Percentiles rank a stretch among this genome's conserved stretches.
These are phyloP conservation scores for Meganola albula DNA, from an alignment of 2,888 invertebrate genomes.

Conservation along the genomic window DNA sequence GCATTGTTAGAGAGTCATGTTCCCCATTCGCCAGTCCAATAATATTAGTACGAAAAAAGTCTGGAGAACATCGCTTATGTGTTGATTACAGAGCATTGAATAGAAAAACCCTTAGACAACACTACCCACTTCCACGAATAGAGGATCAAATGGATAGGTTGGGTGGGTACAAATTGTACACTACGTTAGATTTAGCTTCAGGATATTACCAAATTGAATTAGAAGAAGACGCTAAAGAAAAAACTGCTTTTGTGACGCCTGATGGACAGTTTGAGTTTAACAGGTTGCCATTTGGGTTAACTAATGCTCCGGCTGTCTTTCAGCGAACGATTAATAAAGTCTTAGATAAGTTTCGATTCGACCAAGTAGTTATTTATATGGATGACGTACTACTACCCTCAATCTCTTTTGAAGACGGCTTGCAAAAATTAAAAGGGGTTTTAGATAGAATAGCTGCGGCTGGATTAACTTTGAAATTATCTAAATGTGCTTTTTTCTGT, in stretches of 20 bases:
- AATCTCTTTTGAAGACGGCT: not conserved
- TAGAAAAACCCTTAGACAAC: not conserved
- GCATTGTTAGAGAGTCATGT: constrained; percentile 8
- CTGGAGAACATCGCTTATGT: constrained; percentile 11
- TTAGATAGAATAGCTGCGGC: not conserved
- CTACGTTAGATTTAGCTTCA: not conserved
- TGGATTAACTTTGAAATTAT: not conserved
- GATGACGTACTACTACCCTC: not conserved
- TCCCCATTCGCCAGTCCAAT: constrained; percentile 20
- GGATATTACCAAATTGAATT: not conserved
- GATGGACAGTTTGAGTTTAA: not conserved
- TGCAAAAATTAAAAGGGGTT: not conserved
- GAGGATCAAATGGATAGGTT: constrained; percentile 1
- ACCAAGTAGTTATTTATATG: not conserved
- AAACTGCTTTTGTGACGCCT: not conserved
- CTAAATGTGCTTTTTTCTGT: not conserved
- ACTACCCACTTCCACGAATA: not conserved
- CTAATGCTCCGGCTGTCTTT: not conserved
- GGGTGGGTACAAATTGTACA: not conserved
- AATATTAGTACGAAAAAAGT: constrained; percentile 14
- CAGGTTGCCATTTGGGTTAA: not conserved
- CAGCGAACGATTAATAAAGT: not conserved
- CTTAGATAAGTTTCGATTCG: not conserved
- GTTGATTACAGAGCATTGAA: constrained; percentile 13
- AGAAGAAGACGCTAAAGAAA: not conserved